Percentiles rank a stretch among this genome's conserved stretches.
Evolutionary conservation across 2,888 invertebrate species (phyloP).

Genomic region (Tryphoninae sp.): DNA sequence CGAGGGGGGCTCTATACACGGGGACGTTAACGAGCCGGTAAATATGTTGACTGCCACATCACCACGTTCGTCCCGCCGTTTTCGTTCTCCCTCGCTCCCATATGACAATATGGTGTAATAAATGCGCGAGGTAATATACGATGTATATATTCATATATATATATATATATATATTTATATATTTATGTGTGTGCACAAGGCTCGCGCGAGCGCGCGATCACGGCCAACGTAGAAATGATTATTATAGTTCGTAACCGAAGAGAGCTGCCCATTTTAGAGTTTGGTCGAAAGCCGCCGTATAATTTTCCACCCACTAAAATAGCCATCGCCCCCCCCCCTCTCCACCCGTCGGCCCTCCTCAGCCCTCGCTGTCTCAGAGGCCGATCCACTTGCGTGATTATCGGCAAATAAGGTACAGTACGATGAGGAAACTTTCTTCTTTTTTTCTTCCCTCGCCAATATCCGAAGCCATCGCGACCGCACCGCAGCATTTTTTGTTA

Average conservation of each 20-base stretch:
- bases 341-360: neutral
- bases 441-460: constrained; percentile 35
- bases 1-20: constrained; percentile 64
- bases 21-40: constrained; percentile 81
- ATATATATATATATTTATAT: constrained; percentile 9
- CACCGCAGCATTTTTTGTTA: neutral
- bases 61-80: constrained; percentile 56
- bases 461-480: constrained; percentile 14
- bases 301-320: constrained; percentile 82
- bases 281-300: constrained; percentile 80
- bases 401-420: constrained; percentile 81
- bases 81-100: constrained; percentile 48
- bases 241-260: constrained; percentile 81
- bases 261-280: constrained; percentile 81
- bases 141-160: neutral
- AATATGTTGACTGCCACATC: constrained; percentile 81
- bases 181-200: constrained; percentile 55
- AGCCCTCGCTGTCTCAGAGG: constrained; percentile 58
- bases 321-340: constrained; percentile 73
- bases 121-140: constrained; percentile 37
- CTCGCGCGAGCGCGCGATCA: constrained; percentile 65
- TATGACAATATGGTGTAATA: constrained; percentile 31
- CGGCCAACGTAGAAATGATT: constrained; percentile 79
- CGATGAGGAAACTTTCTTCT: constrained; percentile 48
- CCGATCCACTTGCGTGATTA: constrained; percentile 78